Percentiles rank a stretch among this genome's conserved stretches.
These are phyloP conservation scores for Hozukius guyotensis DNA, from an alignment of 2,797 vertebrate genomes.

Conservation along the genomic window DNA sequence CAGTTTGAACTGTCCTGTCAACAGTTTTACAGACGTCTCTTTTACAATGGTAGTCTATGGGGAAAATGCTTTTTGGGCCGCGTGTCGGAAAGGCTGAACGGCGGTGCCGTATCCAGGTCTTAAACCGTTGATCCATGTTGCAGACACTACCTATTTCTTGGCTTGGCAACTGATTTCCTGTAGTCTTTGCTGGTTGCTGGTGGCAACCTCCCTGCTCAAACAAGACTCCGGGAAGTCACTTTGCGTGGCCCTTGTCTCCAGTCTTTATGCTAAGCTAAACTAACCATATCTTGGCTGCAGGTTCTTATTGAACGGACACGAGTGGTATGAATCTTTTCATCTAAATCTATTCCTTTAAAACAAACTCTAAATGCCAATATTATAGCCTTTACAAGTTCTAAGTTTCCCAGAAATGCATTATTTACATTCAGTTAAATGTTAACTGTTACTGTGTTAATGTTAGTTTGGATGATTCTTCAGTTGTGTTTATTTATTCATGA, in stretches of 20 bases:
- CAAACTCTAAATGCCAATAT: neutral
- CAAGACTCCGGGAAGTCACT: neutral
- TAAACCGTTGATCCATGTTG: no score
- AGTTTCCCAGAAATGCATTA: neutral
- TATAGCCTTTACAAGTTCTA: neutral
- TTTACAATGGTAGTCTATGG: fast-evolving
- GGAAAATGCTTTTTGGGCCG: no score
- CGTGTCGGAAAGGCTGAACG: no score
- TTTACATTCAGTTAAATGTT: neutral
- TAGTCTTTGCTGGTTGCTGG: neutral
- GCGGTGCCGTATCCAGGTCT: no score
- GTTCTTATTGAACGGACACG: no score
- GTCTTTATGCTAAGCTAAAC: no score
- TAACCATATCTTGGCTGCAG: no score
- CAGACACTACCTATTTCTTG: neutral
- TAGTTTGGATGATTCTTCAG: neutral
- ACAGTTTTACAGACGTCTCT: no score
- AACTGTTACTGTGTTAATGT: neutral
- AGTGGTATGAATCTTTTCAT: neutral
- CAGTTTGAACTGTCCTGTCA: no score
- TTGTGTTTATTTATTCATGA: neutral
- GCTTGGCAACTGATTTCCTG: neutral
- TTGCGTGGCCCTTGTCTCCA: neutral
- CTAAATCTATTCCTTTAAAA: neutral
- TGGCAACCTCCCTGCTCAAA: neutral